phyloP scores from a whole-genome alignment of 2,888 invertebrate genomes.

The Oscheius sp. region DNA sequence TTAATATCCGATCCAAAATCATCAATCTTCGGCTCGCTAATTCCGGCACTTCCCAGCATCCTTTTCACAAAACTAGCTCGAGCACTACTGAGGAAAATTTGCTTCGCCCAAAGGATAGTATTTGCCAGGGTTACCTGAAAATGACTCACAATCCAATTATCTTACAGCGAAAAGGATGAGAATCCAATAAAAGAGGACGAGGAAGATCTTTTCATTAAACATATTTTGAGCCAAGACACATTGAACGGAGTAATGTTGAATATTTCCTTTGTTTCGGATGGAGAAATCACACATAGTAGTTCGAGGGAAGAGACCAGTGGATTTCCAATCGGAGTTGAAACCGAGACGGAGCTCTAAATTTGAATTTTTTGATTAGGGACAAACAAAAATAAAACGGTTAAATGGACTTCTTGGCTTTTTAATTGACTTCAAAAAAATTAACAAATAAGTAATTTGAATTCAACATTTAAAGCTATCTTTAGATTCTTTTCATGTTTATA shows the following conservation, averaged over 20 bases:
- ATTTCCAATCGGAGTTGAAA: slow-evolving; percentile 50
- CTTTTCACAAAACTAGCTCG: slow-evolving; percentile 4
- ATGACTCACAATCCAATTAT: background rate
- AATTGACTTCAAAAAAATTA: too few species aligned
- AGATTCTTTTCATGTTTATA: too few species aligned
- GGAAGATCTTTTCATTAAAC: slow-evolving; percentile 67
- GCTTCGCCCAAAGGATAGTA: slow-evolving; percentile 21
- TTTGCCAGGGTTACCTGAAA: slow-evolving; percentile 26
- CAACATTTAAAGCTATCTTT: too few species aligned
- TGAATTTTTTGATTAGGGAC: too few species aligned
- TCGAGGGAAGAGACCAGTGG: slow-evolving; percentile 51
- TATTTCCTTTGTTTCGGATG: slow-evolving; percentile 51
- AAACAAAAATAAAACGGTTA: too few species aligned
- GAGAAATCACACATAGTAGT: slow-evolving; percentile 54
- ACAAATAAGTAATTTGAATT: too few species aligned
- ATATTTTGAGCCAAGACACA: slow-evolving; percentile 66
- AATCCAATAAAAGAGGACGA: slow-evolving; percentile 55
- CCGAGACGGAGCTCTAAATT: slow-evolving; percentile 41
- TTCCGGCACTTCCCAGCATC: slow-evolving; percentile 20
- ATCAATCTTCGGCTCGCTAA: background rate
- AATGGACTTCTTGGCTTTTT: too few species aligned
- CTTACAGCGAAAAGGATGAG: slow-evolving; percentile 36
- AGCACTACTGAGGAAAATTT: background rate
- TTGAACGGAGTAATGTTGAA: slow-evolving; percentile 52
- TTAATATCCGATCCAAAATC: background rate